Evolutionary conservation across 2,797 vertebrate species (phyloP), one percentile per base, ranked within the genome.

Genomic region (Schizothorax lantsangensis): DNA sequence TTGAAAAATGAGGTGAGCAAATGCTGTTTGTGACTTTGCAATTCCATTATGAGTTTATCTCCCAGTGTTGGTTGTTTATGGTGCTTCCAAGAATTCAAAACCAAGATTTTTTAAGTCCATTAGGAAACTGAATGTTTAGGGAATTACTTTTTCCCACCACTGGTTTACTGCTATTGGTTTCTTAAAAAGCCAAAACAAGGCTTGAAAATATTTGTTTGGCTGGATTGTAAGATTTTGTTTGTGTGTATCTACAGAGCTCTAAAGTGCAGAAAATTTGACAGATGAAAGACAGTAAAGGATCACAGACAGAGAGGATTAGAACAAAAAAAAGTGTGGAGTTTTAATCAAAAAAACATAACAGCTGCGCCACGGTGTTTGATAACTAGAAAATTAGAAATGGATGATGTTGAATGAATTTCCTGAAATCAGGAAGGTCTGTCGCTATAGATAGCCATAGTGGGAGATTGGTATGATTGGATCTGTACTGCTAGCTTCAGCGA

Each of bases 381-480:
- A 81, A 38, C 40, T 36, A 69, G 36, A 69, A 84, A 84, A 88
- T 88, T 88, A 91, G 91, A 88, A 83, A 87, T 89, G 85, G 86
- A 84, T 82, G 83, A 83, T 88, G 89, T 87, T 82, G 52, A 87
- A 74, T 81, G 68, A 62, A 8, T 86, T 87, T 72, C 59, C 45
- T 88, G 85, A 91, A 89, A 89, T 66, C 15, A 5, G 79, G 73
- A 88, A 89, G 89, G 85, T 66, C 86, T 86, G 86, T 77, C 77
- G 84, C 89, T 90, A 89, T 88, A 90, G 86, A 94, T 90, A 91
- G 88, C 74, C 72, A 66, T 74, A 40, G 38, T 79, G 82, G 86
- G 43, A 49, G 83, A 66, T 64, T 6, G 2, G 66, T 86, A 62
- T 86, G 68, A 59, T 78, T 26, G 68, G 68, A 77, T 80, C 82